Base-by-base conservation (phyloP, 2,113 vertebrate genomes). In the Mustelus asterias region DNA sequence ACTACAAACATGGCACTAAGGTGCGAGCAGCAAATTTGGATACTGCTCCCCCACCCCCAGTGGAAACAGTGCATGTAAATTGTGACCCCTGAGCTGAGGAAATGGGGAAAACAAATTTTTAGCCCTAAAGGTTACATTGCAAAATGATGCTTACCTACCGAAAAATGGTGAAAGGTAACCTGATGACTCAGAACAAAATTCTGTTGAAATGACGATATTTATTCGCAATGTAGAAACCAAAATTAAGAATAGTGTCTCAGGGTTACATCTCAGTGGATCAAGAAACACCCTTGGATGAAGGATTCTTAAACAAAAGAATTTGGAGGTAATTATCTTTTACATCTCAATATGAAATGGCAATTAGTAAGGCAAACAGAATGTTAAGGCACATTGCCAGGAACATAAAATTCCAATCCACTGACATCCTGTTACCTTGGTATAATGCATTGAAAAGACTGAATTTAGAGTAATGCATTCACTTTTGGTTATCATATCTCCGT, bases 391-490 rank as follows among this genome's bases (percentile, higher is more conserved):
- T 48, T 76, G 94, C 94, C 94, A 95, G 94, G 26, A 48, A 48
- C 22, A 44, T 2, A 33, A 41, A 41, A 95, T 95, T 70, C 93
- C 65, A 95, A 95, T 48, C 65, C 18, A 95, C 65, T 95, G 93
- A 95, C 67, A 72, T 95, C 70, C 67, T 54, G 37, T 69, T 95
- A 95, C 44, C 93, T 95, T 95, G 67, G 41, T 72, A 26, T 22
- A 94, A 2, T 94, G 65, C 37, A 94, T 94, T 94, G 24, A 67
- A 69, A 94, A 67, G 29, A 94, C 65, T 26, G 92, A 18, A 67
- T 65, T 92, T 33, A 67, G 60, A 94, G 20, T 94, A 94, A 69
- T 94, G 92, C 63, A n/a, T 37, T 93, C 90, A 94, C n/a, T 94
- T 94, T 41, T 44, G 92, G n/a, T 37, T 22, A 94, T 69, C 33